Percentiles rank a stretch among this genome's conserved stretches.
Conservation (phyloP, 2,888 invertebrate genomes). For the Erpobdella octoculata region DNA sequence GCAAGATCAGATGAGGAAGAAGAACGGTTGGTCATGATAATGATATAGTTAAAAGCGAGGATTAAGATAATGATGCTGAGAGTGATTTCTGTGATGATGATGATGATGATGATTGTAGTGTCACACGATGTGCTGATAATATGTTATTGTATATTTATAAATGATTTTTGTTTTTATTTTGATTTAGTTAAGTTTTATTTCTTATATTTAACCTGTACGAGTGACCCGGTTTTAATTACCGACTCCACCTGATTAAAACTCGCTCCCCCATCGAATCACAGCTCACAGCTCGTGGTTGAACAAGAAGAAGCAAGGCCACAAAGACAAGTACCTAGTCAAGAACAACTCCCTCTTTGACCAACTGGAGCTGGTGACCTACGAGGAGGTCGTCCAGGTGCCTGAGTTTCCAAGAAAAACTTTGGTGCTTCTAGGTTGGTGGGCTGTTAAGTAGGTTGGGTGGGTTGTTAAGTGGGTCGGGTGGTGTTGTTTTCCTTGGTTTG, state of each 20-base stretch:
- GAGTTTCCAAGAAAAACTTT: conserved; percentile 57
- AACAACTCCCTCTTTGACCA: conserved; percentile 93
- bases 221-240: too few species aligned
- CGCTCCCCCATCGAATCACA: not conserved
- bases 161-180: not conserved
- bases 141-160: not conserved
- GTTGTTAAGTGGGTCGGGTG: too few species aligned
- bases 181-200: not conserved
- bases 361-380: conserved; percentile 95
- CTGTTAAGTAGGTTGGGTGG: not conserved
- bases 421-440: conserved; percentile 54
- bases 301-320: conserved; percentile 74
- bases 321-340: conserved; percentile 96
- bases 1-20: conserved; percentile 16
- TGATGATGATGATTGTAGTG: not conserved
- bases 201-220: too few species aligned
- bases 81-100: not conserved
- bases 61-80: not conserved
- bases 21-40: conserved; percentile 1
- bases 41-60: not conserved
- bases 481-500: too few species aligned
- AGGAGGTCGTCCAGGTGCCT: conserved; percentile 93
- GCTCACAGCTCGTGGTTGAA: conserved; percentile 5
- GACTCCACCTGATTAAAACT: too few species aligned
- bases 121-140: not conserved